Evolutionary conservation across 2,888 invertebrate species (phyloP), one percentile per base, ranked within the genome.

Genomic region (Ectemnius cavifrons): DNA sequence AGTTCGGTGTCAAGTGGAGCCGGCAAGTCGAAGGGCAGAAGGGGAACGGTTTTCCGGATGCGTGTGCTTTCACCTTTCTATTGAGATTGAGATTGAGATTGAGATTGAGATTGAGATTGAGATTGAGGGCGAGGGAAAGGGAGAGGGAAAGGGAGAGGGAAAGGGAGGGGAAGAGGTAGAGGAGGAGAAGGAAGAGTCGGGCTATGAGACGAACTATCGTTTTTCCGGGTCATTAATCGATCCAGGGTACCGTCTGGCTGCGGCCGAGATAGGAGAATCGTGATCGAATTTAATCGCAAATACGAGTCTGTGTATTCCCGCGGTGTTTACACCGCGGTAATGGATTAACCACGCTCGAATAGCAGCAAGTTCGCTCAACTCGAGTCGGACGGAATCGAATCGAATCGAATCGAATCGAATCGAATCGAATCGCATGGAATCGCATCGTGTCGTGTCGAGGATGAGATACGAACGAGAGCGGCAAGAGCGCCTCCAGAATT

Each of bases 251-350:
- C 52, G 52, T 20, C 60, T 70, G 27, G 63, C 59, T 66, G 60
- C n/a, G 63, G 63, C 57, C 71, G 61, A 67, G 75, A 78, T 73
- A 67, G 78, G 82, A 77, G 73, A 68, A 77, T 79, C 82, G 82
- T 81, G 86, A 88, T 87, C 85, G 86, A 87, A 87, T 87, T 87
- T 87, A 86, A 88, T 87, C 83, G 87, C 80, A 83, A 84, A 85
- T 84, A 83, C 80, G 78, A 80, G 80, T 73, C 77, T 73, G 79
- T 74, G 77, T 79, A 83, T 78, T 75, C 73, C 73, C 73, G 75
- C 80, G 78, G 78, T 86, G 86, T 86, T 86, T 86, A 80, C 86
- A 80, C 81, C 83, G 80, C 78, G 73, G 78, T 84, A 84, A 84
- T 84, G 82, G 84, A 84, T 84, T 84, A 84, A 84, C 82, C 82